Conservation (phyloP, 2,888 invertebrate genomes). For the Pediacus dermestoides region DNA sequence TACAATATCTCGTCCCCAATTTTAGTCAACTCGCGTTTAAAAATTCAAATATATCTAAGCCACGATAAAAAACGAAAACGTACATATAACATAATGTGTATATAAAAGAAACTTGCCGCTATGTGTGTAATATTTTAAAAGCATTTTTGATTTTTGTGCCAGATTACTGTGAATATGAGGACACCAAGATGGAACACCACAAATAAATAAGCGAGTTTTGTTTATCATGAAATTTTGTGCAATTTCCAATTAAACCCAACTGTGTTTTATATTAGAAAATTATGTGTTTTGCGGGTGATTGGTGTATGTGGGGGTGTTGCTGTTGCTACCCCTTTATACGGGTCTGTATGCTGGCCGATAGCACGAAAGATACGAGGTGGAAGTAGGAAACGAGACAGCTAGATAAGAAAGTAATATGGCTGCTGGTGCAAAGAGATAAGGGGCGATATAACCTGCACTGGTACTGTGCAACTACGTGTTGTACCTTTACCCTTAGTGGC, state of each 20-base stretch:
- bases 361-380: conserved; percentile 48
- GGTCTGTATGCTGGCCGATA: conserved; percentile 45
- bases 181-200: conserved; percentile 20
- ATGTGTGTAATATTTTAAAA: conserved; percentile 33
- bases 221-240: too few relatives aligned
- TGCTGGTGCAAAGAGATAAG: conserved; percentile 47
- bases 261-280: too few relatives aligned
- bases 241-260: too few relatives aligned
- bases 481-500: conserved; percentile 13
- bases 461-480: conserved; percentile 23
- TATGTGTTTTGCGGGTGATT: too few relatives aligned
- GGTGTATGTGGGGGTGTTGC: conserved; percentile 21
- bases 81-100: conserved; percentile 26
- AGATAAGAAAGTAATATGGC: conserved; percentile 51
- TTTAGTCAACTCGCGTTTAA: conserved; percentile 32
- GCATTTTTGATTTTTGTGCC: conserved; percentile 30
- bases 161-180: conserved; percentile 31
- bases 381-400: conserved; percentile 49
- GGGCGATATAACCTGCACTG: conserved; percentile 44
- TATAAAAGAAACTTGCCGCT: conserved; percentile 30
- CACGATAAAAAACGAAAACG: conserved; percentile 26
- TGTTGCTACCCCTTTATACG: conserved; percentile 29
- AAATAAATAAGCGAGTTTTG: too few relatives aligned
- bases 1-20: conserved; percentile 31
- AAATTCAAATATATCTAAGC: conserved; percentile 33